Conservation (phyloP, 2,888 invertebrate species). For the Parapristionchus giblindavisi region DNA sequence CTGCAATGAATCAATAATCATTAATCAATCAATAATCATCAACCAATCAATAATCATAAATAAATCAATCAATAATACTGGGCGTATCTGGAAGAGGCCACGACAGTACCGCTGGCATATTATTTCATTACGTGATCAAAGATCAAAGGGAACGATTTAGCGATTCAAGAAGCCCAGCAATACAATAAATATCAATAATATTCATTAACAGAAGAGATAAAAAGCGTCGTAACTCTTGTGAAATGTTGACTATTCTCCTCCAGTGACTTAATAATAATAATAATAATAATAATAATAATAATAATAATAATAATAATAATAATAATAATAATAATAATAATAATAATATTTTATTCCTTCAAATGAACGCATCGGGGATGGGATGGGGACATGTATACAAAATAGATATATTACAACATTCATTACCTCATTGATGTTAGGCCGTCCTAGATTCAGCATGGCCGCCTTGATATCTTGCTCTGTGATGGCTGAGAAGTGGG, state of each 20-base stretch:
- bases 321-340: too few species aligned
- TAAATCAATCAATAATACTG: too few species aligned
- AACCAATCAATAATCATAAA: background rate
- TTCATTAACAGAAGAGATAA: background rate
- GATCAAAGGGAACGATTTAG: background rate
- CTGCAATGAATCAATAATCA: background rate
- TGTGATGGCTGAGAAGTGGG: slow-evolving; percentile 95
- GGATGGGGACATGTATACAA: too few species aligned
- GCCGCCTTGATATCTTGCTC: slow-evolving; percentile 95
- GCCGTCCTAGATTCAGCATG: slow-evolving; percentile 83
- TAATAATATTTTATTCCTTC: too few species aligned
- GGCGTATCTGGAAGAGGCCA: too few species aligned
- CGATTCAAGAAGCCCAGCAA: background rate
- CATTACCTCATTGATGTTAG: slow-evolving; percentile 87
- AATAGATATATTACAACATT: too few species aligned
- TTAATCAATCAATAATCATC: background rate
- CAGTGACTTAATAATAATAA: too few species aligned
- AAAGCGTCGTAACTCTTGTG: background rate
- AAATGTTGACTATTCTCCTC: background rate
- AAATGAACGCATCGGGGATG: too few species aligned
- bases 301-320: too few species aligned
- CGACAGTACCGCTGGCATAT: background rate
- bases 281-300: too few species aligned
- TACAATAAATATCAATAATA: background rate
- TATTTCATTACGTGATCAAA: background rate